A percentile compares a stretch with the other conserved stretches of the same genome.
phyloP scores from a whole-genome alignment of 2,113 vertebrate genomes.

The Phaethon lepturus region DNA sequence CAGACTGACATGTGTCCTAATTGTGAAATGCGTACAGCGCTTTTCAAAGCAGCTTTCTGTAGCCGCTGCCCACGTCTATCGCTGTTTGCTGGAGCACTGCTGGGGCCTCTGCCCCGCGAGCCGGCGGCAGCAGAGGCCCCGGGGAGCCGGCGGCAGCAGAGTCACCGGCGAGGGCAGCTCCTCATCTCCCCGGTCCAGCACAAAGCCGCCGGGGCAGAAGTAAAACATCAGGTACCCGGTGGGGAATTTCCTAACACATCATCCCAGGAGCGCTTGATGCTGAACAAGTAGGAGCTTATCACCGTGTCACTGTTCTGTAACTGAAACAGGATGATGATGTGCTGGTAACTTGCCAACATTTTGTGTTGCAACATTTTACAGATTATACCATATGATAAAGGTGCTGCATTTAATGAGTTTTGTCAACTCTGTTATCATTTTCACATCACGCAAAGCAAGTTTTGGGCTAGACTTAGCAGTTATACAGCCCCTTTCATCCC shows the following conservation, averaged over 20 bases:
- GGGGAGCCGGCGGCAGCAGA: not conserved
- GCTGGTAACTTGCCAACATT: not conserved
- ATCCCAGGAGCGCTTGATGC: not conserved
- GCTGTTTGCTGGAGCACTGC: not conserved
- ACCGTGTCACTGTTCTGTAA: not conserved
- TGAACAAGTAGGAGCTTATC: slow-evolving; percentile 30
- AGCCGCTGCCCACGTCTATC: not conserved
- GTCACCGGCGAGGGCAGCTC: not conserved
- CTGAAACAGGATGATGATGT: not conserved
- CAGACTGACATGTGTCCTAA: slow-evolving; percentile 43
- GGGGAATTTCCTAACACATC: slow-evolving; percentile 28
- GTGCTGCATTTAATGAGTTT: not conserved
- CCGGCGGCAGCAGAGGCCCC: not conserved
- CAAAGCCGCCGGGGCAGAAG: not conserved
- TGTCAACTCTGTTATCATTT: not conserved
- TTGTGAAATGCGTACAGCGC: not conserved
- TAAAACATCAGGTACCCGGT: not conserved
- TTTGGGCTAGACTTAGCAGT: not conserved
- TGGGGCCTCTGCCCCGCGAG: not conserved
- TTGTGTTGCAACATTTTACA: not conserved
- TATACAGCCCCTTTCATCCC: not conserved
- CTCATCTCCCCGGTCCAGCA: not conserved
- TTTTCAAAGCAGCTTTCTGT: not conserved
- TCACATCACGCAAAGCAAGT: not conserved
- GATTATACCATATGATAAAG: not conserved